These are phyloP conservation scores for Loris lydekkerianus DNA, from an alignment of 2,797 vertebrate genomes.

Conservation along the genomic window DNA sequence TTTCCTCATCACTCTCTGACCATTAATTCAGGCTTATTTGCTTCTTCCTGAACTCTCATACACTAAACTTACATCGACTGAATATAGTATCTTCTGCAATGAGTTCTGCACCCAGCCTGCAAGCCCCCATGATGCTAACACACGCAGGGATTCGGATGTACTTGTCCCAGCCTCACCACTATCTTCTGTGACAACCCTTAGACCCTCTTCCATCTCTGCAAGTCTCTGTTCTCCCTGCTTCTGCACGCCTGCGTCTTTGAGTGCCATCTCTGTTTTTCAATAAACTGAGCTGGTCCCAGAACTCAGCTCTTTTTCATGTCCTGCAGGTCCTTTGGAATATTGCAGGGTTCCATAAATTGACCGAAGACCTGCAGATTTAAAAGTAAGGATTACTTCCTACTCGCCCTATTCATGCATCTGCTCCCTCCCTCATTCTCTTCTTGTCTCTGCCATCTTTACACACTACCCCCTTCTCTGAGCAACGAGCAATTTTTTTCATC, in stretches of 20 bases:
- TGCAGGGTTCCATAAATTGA: not conserved
- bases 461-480: not conserved
- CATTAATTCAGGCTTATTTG: not conserved
- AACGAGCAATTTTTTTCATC: not conserved
- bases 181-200: not conserved
- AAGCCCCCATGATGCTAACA: too few species aligned
- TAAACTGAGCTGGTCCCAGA: not conserved
- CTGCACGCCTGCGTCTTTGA: not conserved
- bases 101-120: not conserved
- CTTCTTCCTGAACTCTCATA: not conserved
- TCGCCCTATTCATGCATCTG: not conserved
- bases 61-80: not conserved
- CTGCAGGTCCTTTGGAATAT: not conserved
- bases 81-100: not conserved
- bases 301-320: not conserved
- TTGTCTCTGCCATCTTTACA: not conserved
- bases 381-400: not conserved
- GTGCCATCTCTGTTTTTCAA: not conserved
- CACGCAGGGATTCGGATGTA: too few species aligned
- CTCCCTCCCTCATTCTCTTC: not conserved
- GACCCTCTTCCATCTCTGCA: accelerated
- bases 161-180: not conserved
- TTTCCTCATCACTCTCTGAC: not conserved
- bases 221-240: not conserved
- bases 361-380: not conserved